Evolutionary conservation across 2,888 invertebrate genomes (phyloP).

Genomic region (Ornithoptera alexandrae): DNA sequence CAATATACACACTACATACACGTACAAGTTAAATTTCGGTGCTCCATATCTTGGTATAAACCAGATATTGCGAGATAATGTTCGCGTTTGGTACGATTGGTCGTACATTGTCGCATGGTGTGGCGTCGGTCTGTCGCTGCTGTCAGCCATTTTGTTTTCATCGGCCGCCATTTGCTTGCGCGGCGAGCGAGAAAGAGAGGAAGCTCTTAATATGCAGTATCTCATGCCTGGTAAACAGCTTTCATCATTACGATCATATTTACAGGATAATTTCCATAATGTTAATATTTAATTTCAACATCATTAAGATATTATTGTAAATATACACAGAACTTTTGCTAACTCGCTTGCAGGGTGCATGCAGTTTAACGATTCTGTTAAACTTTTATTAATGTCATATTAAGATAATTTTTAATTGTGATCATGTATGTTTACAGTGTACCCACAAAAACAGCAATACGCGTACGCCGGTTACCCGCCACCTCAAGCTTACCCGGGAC

Average conservation of each 20-base stretch:
- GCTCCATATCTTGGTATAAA: constrained; percentile 54
- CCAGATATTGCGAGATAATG: constrained; percentile 92
- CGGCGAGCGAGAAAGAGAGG: constrained; percentile 95
- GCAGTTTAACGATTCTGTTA: constrained; percentile 29
- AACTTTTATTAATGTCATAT: constrained; percentile 13
- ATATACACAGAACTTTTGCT: constrained; percentile 28
- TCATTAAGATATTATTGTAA: constrained; percentile 21
- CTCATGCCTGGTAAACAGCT: constrained; percentile 93
- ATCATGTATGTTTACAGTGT: constrained; percentile 80
- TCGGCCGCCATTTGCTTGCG: constrained; percentile 96
- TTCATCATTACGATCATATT: constrained; percentile 32
- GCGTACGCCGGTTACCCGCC: constrained; percentile 94
- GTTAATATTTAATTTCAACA: constrained; percentile 5
- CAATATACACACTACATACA: constrained; percentile 13
- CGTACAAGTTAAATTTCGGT: constrained; percentile 7
- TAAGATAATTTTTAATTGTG: not conserved
- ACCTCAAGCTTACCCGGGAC: constrained; percentile 90
- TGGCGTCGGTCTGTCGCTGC: constrained; percentile 94
- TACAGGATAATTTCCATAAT: constrained; percentile 9
- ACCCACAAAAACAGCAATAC: constrained; percentile 96
- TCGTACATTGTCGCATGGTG: constrained; percentile 98
- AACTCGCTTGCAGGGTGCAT: constrained; percentile 31
- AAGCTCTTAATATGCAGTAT: constrained; percentile 98
- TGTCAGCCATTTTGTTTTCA: constrained; percentile 95
- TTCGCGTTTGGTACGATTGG: constrained; percentile 95